Base-by-base conservation (phyloP, 1,140 invertebrate genomes). In the Sinella curviseta region DNA sequence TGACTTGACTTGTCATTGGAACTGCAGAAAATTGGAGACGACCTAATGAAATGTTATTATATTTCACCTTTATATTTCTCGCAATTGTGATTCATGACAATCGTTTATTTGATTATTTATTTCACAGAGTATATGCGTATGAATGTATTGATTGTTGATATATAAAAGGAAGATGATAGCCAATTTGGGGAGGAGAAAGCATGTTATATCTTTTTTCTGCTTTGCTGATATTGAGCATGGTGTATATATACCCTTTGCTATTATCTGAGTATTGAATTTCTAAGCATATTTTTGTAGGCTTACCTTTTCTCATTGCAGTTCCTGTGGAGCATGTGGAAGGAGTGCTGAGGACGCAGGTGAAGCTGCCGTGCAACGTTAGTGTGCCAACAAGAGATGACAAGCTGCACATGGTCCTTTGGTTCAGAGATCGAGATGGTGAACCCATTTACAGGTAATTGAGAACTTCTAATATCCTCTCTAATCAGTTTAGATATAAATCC, bases 391-490 rank as follows among this genome's bases (percentile, higher is more conserved):
- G 90, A 55, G 92, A 93, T 85, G 94, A 95, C 87, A 90, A 91
- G 78, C 92, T 95, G 60, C 92, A 93, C 76, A 94, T 95, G 92
- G 94, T 95, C 74, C 89, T 95, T 4, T 95, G 94, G 93, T 95
- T 94, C 87, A 94, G 94, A 85, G 93, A 94, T 85, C 90, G 91
- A 55, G 83, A 84, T 35, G 92, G 92, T 75, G 94, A 94, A 83
- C 93, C 94, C 16, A 88, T 95, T 78, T 95, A 94, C 89, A 94
- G 93, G 94, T 94, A 88, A 90, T 31, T 86, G 85, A 28, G 14
- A 77, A 75, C 39, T 77, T 31, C 48, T 28, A 65, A 48, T 54
- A 75, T 54, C 70, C 34, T 74, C 24, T 60, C 24, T n/a, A 60
- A 60, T 60, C 55, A 12, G 24, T 60, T 14, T 60, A 12, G 24